phyloP scores from a whole-genome alignment of 2,888 invertebrate genomes.

The Limnephilus lunatus region DNA sequence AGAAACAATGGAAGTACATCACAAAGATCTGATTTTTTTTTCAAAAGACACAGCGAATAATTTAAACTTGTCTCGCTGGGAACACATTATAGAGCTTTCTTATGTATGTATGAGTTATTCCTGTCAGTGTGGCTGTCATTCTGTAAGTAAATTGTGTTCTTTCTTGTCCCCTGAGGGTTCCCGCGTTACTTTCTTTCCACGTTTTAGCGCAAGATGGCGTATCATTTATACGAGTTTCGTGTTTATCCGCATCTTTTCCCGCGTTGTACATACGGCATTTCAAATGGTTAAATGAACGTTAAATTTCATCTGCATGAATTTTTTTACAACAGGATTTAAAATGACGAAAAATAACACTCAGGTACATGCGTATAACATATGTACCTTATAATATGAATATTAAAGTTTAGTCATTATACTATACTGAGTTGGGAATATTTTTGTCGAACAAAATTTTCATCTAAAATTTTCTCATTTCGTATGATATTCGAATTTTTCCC shows the following conservation, averaged over 20 bases:
- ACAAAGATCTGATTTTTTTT: not conserved
- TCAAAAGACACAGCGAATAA: not conserved
- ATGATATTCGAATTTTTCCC: not conserved
- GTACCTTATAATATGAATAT: not conserved
- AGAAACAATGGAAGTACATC: not conserved
- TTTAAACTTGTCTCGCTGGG: not conserved
- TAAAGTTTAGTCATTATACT: not conserved
- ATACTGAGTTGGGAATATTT: not conserved
- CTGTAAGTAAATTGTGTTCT: constrained; percentile 32
- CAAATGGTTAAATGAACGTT: not conserved
- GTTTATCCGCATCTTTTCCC: not conserved
- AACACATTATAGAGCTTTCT: not conserved
- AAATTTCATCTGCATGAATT: not conserved
- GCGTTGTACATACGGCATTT: not conserved
- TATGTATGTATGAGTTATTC: constrained; percentile 12
- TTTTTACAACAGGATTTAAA: not conserved
- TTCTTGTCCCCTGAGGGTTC: not conserved
- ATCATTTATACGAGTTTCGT: constrained; percentile 6
- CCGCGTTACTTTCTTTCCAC: not conserved
- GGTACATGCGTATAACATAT: not conserved
- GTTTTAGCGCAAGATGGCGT: not conserved
- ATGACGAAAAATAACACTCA: not conserved
- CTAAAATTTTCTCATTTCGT: not conserved
- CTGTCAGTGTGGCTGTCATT: constrained; percentile 11
- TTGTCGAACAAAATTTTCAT: not conserved